Base-by-base conservation (phyloP, 2,113 vertebrate species). In the Xiphorhynchus elegans region DNA sequence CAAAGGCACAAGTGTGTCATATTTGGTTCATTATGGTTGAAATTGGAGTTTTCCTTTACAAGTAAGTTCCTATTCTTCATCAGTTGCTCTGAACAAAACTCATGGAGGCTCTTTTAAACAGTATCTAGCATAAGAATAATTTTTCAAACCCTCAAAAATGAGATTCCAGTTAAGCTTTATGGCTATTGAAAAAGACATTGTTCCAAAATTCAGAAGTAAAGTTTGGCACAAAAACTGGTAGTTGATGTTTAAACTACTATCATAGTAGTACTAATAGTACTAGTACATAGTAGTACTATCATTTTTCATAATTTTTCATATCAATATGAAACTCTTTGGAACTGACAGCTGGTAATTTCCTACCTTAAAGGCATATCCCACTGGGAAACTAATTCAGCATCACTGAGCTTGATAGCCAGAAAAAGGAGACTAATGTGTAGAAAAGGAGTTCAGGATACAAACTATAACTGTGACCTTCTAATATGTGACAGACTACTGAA, bases 301-400 rank as follows among this genome's bases (percentile, higher is more conserved):
- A 44, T 56, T 90, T 92, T 67, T 83, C 9, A 64, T 77, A 5
- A 55, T 74, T 95, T 94, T 91, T 78, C 8, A 1, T 40, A 80
- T 55, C 16, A 63, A 11, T 55, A 44, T 25, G 24, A 66, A 87
- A 67, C 25, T 47, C 21, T 31, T 47, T 26, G 8, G 64, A 92
- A 89, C 18, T 49, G 46, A 72, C 18, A 91, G 37, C 5, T 68
- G 82, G 60, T 58, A 72, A 94, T 78, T 89, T 81, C 42, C 68
- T 72, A 84, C 31, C 62, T 92, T 86, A 67, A 40, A 94, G 67
- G 55, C 37, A 72, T 21, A 53, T 26, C 78, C 70, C 62, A 20
- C 37, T 72, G 28, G 33, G 67, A 95, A 96, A 87, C 67, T 87
- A 86, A 76, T 86, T 93, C 53, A 87, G 31, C 42, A 86, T 46